Percentiles rank a stretch among this genome's conserved stretches.
phyloP scores from a whole-genome alignment of 1,140 invertebrate genomes.

The Laupala kohalensis region DNA sequence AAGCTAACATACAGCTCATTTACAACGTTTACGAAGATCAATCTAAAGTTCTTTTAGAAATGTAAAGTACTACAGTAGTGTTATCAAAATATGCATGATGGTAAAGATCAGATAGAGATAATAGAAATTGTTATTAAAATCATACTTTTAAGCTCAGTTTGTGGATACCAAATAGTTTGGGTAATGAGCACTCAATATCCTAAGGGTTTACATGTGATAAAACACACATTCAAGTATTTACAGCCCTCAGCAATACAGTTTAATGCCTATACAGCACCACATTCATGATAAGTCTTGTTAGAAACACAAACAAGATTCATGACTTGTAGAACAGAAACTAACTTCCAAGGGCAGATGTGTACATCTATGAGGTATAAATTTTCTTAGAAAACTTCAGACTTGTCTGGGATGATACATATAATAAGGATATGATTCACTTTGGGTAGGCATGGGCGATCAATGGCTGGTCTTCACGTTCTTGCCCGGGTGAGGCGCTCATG shows the following conservation, averaged over 20 bases:
- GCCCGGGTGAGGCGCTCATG: slow-evolving; percentile 35
- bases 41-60: not conserved
- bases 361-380: not conserved
- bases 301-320: not conserved
- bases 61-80: not conserved
- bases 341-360: not conserved
- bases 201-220: not conserved
- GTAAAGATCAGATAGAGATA: not conserved
- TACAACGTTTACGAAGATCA: not conserved
- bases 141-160: not conserved
- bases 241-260: not conserved
- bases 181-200: not conserved
- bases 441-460: slow-evolving; percentile 1
- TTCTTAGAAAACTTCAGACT: not conserved
- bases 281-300: not conserved
- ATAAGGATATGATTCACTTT: not conserved
- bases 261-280: not conserved
- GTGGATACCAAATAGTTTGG: not conserved
- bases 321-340: not conserved
- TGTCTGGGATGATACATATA: not conserved
- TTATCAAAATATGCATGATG: not conserved
- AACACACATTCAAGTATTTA: not conserved
- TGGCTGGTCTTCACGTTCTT: slow-evolving; percentile 16
- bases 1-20: not conserved
- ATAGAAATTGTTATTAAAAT: not conserved